Conservation (phyloP, 2,113 vertebrate species). For the Accipiter cooperii region DNA sequence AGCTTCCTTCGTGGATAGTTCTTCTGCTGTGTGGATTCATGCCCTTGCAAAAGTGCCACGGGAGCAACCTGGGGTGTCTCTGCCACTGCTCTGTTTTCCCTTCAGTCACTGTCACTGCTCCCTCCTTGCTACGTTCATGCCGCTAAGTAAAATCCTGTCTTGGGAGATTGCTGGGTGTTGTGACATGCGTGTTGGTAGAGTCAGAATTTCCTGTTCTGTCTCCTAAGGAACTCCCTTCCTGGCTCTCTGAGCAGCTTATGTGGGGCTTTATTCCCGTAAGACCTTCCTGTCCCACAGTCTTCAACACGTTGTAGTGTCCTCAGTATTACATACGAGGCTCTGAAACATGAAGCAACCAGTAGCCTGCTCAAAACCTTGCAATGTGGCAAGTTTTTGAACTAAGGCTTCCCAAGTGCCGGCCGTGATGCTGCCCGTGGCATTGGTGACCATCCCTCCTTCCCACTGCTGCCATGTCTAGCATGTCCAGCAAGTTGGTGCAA, state of each 20-base stretch:
- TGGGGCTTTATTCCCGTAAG: background rate
- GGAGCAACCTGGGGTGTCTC: background rate
- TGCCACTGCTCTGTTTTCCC: background rate
- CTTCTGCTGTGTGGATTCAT: background rate
- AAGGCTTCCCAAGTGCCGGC: background rate
- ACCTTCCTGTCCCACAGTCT: background rate
- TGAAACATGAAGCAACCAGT: background rate
- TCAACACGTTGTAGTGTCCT: accelerated
- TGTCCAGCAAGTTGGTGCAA: background rate
- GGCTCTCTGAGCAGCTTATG: background rate
- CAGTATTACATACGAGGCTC: accelerated
- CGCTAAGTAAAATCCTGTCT: background rate
- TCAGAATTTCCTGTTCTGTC: background rate
- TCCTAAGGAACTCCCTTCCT: background rate
- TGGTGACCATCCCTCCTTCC: background rate
- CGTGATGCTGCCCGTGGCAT: background rate
- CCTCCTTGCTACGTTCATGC: background rate
- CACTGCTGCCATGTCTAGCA: background rate
- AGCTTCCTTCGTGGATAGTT: background rate
- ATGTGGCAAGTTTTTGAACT: background rate
- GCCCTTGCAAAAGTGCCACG: background rate
- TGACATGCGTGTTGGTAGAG: background rate
- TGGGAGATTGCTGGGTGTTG: background rate
- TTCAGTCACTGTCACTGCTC: background rate
- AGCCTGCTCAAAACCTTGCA: background rate